phyloP scores from a whole-genome alignment of 2,113 vertebrate genomes.

The Pao palembangensis region DNA sequence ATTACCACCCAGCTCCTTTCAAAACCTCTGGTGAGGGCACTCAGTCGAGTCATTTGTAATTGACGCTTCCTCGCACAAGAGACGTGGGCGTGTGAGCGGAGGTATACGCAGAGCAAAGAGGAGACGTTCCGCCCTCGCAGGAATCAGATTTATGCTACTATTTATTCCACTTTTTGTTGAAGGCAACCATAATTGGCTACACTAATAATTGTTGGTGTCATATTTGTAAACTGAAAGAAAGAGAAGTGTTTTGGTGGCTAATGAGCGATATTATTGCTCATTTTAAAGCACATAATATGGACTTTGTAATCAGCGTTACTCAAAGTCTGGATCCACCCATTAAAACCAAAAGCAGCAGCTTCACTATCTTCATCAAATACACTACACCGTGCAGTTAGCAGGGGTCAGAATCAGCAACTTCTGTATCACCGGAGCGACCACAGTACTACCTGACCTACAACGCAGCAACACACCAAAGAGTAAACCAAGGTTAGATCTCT shows the following conservation, averaged over 20 bases:
- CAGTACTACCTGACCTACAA: too few relatives aligned
- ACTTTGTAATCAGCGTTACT: too few relatives aligned
- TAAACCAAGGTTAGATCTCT: too few relatives aligned
- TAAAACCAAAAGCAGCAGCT: too few relatives aligned
- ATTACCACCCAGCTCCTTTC: constrained; percentile 69
- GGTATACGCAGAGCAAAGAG: constrained; percentile 32
- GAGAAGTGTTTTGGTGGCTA: neutral
- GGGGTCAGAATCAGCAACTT: too few relatives aligned
- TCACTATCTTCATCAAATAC: too few relatives aligned
- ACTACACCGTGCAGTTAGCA: too few relatives aligned
- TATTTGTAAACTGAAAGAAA: neutral
- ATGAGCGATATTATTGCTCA: neutral
- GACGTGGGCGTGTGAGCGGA: constrained; percentile 48
- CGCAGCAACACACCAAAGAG: too few relatives aligned
- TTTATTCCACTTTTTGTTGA: constrained; percentile 10
- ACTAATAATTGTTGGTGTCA: too few relatives aligned
- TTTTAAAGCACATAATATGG: neutral
- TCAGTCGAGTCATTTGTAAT: constrained; percentile 72
- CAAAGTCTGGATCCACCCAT: too few relatives aligned
- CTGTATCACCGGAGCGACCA: too few relatives aligned
- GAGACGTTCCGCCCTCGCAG: constrained; percentile 42
- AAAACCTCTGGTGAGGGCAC: constrained; percentile 65
- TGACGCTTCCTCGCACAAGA: constrained; percentile 59
- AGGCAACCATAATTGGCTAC: constrained; percentile 2
- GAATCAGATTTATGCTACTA: constrained; percentile 20